Base-by-base conservation (phyloP, 2,797 vertebrate genomes). In the Pseudopleuronectes americanus region DNA sequence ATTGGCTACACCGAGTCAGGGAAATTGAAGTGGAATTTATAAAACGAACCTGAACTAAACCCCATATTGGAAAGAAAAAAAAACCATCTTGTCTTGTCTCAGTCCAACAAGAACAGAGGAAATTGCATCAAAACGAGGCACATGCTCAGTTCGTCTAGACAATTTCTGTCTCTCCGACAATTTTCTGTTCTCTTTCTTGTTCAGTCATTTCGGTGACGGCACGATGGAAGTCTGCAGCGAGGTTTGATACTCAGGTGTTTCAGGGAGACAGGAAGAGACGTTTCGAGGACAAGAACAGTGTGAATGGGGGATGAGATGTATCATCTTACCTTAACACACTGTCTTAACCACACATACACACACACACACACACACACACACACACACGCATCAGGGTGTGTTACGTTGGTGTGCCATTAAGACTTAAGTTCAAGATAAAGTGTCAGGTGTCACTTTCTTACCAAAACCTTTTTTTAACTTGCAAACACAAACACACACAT, bases 391-490 rank as follows among this genome's bases (percentile, higher is more conserved):
- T 33, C 14, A n/a, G 76, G 26, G 52, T 61, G 70, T 66, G 58
- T 68, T 45, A 21, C 56, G 48, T 52, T 58, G 76, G 52, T 31
- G 60, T 64, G 64, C 57, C 72, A 76, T 73, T 85, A 63, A 74
- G 68, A 58, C 58, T 59, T n/a, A 48, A 65, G 53, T 54, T 43
- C 23, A 36, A 77, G 69, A 69, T 84, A 51, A 74, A 83, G 88
- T 79, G 79, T 88, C 81, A 77, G 81, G 68, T 92, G 87, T 91
- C 92, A 89, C 90, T 92, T 94, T 89, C 91, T 80, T 87, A 88
- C 77, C 58, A 52, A 58, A 68, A 67, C 16, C 45, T 81, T 64
- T 79, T 81, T 85, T 71, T 56, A 19, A 54, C 31, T n/a, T 12
- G 5, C 45, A 21, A 10, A 31, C 33, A 36, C 48, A 57, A 23